Evolutionary conservation across 2,797 vertebrate species (phyloP).

Genomic region (Chloroceryle amazona): DNA sequence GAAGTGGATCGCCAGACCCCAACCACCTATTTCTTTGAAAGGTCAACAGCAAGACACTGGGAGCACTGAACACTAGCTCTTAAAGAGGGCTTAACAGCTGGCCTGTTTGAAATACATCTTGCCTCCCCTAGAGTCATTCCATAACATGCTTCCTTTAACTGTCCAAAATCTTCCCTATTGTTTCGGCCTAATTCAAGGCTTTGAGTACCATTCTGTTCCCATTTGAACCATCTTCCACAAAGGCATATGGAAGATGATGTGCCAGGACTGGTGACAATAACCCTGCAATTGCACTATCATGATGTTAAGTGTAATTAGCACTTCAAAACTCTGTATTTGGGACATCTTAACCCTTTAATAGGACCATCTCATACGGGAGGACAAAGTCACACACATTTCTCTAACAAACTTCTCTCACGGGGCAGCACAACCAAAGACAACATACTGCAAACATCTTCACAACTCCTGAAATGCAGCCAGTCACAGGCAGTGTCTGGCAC

Average conservation of each 20-base stretch:
- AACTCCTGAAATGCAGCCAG: conserved; percentile 7
- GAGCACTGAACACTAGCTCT: background rate
- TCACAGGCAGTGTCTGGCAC: background rate
- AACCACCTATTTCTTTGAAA: background rate
- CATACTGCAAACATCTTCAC: background rate
- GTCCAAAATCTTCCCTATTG: conserved; percentile 6
- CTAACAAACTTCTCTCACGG: background rate
- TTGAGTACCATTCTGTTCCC: conserved; percentile 38
- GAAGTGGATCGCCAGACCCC: background rate
- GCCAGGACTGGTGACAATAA: conserved; percentile 49
- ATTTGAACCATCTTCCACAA: conserved; percentile 45
- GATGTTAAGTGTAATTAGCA: conserved; percentile 60
- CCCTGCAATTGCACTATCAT: conserved; percentile 18
- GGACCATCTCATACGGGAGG: background rate
- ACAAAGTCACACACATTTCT: background rate
- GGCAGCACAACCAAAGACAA: background rate
- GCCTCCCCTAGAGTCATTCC: background rate
- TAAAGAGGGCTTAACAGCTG: background rate
- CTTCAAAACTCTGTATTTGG: conserved; percentile 56
- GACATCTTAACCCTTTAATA: conserved; percentile 49
- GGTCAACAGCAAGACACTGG: background rate
- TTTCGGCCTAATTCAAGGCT: conserved; percentile 59
- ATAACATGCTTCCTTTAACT: conserved; percentile 8
- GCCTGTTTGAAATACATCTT: conserved; percentile 11
- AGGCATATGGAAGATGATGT: conserved; percentile 39